Evolutionary conservation across 1,140 invertebrate species (phyloP).

Genomic region (Pomacea maculata): DNA sequence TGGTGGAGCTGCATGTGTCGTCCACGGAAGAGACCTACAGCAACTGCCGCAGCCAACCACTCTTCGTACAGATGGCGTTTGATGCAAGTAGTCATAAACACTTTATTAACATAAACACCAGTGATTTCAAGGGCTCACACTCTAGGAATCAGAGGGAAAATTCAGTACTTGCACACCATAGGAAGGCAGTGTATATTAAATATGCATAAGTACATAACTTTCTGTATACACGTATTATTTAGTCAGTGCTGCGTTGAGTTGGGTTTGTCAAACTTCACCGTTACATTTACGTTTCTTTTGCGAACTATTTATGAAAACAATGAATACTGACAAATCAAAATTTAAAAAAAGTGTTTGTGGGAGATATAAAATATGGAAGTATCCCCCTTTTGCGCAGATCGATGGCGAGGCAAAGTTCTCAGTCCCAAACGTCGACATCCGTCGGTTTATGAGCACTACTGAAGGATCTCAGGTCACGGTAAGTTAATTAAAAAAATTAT

Average conservation of each 20-base stretch:
- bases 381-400: constrained; percentile 2
- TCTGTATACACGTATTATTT: no score
- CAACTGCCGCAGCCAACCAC: constrained; percentile 4
- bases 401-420: constrained; percentile 22
- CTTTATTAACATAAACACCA: not conserved
- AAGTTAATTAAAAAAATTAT: no score
- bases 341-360: no score
- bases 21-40: not conserved
- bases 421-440: constrained; percentile 10
- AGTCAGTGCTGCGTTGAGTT: no score
- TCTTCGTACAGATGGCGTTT: constrained; percentile 10
- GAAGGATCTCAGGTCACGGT: not conserved
- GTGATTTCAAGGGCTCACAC: not conserved
- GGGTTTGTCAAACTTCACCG: no score
- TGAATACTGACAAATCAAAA: no score
- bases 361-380: no score
- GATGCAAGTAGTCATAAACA: not conserved
- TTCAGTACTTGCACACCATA: no score
- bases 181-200: no score
- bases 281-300: no score
- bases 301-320: no score
- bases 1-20: constrained; percentile 10
- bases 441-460: not conserved
- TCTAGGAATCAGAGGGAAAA: constrained; percentile 1
- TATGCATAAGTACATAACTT: no score